phyloP scores from a whole-genome alignment of 1,140 invertebrate genomes.

The Rhopalosiphum maidis region DNA sequence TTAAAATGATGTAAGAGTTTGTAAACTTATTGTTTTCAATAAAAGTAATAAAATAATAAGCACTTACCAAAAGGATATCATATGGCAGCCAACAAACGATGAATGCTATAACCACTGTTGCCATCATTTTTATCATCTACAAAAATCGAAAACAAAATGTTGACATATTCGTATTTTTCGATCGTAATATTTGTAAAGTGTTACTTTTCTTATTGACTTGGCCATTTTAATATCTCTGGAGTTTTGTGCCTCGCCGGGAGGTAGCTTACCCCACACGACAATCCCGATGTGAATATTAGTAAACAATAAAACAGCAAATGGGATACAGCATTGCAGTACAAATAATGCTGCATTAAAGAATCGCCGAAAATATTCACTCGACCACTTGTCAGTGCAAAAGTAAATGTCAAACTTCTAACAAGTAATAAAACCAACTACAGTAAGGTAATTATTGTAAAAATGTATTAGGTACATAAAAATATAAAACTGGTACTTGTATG shows the following conservation, averaged over 20 bases:
- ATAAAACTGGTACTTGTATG: background rate
- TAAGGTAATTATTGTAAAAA: background rate
- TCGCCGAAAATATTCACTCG: slow-evolving; percentile 66
- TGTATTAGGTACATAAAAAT: background rate
- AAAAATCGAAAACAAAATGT: slow-evolving; percentile 64
- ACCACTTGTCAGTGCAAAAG: slow-evolving; percentile 74
- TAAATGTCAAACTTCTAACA: slow-evolving; percentile 65
- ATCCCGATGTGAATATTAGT: slow-evolving; percentile 87
- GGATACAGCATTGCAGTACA: slow-evolving; percentile 84
- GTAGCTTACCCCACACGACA: slow-evolving; percentile 86
- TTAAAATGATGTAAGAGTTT: background rate
- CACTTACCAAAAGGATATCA: slow-evolving; percentile 78
- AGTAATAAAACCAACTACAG: slow-evolving; percentile 18
- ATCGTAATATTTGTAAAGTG: background rate
- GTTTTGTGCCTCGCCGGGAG: slow-evolving; percentile 85
- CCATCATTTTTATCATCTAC: slow-evolving; percentile 95
- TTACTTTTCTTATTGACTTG: slow-evolving; percentile 87
- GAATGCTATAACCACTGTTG: slow-evolving; percentile 86
- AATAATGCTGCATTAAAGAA: slow-evolving; percentile 81
- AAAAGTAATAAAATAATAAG: background rate
- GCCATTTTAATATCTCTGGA: slow-evolving; percentile 81
- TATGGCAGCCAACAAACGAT: slow-evolving; percentile 87
- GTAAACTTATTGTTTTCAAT: background rate
- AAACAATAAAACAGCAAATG: slow-evolving; percentile 80
- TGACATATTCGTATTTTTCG: background rate